phyloP scores from a whole-genome alignment of 2,888 invertebrate genomes.

The Hoplodrina ambigua region DNA sequence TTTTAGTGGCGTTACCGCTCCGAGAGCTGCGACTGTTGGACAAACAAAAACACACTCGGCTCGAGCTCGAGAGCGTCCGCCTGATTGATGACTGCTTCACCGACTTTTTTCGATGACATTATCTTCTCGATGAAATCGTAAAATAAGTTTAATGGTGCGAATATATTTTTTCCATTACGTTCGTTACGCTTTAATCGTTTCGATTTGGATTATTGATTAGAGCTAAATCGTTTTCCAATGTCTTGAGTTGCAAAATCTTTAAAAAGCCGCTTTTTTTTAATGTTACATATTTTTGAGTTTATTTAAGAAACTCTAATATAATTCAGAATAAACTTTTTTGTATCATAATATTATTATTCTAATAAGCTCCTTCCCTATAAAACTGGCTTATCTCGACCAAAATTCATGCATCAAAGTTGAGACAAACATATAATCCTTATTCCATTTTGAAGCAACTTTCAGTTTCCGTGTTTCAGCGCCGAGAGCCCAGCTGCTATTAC shows the following conservation, averaged over 20 bases:
- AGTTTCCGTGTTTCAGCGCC: conserved; percentile 43
- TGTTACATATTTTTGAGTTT: no score
- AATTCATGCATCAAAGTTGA: conserved; percentile 56
- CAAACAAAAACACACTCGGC: conserved; percentile 71
- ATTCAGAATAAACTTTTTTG: conserved; percentile 9
- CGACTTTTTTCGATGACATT: conserved; percentile 72
- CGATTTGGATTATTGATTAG: conserved; percentile 51
- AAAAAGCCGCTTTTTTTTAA: not conserved
- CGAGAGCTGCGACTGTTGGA: conserved; percentile 57
- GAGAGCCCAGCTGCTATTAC: conserved; percentile 67
- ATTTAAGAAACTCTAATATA: no score
- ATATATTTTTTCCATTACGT: conserved; percentile 67
- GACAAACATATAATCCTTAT: conserved; percentile 54
- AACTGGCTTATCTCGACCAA: conserved; percentile 22
- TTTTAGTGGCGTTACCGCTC: conserved; percentile 49
- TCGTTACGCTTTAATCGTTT: conserved; percentile 50
- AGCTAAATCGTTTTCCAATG: conserved; percentile 7
- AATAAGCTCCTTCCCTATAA: conserved; percentile 4
- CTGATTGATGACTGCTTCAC: conserved; percentile 75
- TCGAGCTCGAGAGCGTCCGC: conserved; percentile 55
- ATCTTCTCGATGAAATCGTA: conserved; percentile 71
- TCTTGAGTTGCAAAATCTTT: not conserved
- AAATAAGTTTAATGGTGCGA: conserved; percentile 68
- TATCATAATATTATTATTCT: conserved; percentile 2
- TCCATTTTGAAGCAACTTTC: conserved; percentile 56